Evolutionary conservation across 2,888 invertebrate species (phyloP).

Genomic region (Andrena camellia): DNA sequence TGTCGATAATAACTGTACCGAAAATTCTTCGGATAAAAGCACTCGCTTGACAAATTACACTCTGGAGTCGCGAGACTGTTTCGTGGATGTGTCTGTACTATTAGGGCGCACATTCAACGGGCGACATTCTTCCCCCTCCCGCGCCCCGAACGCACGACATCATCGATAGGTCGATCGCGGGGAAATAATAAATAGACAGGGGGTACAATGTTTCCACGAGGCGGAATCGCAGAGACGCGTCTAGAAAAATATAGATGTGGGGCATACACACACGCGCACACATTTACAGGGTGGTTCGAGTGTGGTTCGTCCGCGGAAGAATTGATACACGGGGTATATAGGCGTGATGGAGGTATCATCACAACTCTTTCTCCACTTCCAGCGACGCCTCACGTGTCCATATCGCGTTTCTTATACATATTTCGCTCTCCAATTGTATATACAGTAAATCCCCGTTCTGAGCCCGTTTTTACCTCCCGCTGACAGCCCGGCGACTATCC

Average conservation of each 20-base stretch:
- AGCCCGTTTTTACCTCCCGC: too few relatives aligned
- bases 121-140: background rate
- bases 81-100: background rate
- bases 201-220: conserved; percentile 46
- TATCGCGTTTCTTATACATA: background rate
- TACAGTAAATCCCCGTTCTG: too few relatives aligned
- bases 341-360: background rate
- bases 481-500: too few relatives aligned
- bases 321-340: conserved; percentile 4
- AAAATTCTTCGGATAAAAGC: too few relatives aligned
- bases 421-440: too few relatives aligned
- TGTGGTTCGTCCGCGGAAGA: conserved; percentile 37
- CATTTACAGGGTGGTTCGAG: conserved; percentile 55
- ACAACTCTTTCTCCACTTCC: conserved; percentile 10
- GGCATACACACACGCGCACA: conserved; percentile 52
- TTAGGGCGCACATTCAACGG: background rate
- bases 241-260: conserved; percentile 73
- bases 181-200: conserved; percentile 62
- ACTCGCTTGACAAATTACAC: too few relatives aligned
- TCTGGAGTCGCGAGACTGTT: background rate
- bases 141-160: conserved; percentile 35
- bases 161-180: conserved; percentile 57
- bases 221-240: conserved; percentile 53
- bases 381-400: background rate
- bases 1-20: too few relatives aligned